Percentiles rank a stretch among this genome's conserved stretches.
Conservation (phyloP, 2,888 invertebrate genomes). For the Chloroclystis v-ata region DNA sequence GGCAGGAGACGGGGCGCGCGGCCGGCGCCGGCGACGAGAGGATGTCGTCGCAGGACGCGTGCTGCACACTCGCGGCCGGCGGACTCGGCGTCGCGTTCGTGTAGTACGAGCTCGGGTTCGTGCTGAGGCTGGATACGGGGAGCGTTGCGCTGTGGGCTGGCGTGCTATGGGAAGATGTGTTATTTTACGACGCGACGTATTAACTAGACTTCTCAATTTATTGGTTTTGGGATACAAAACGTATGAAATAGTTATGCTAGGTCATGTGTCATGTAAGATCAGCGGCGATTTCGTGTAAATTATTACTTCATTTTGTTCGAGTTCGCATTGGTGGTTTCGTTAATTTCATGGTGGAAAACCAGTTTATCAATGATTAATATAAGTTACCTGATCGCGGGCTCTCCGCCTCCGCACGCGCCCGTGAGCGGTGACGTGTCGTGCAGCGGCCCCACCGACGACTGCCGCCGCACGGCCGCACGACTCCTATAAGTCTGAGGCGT, state of each 20-base stretch:
- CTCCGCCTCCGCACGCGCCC: constrained; percentile 43
- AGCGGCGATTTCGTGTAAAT: no score
- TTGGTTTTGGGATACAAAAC: no score
- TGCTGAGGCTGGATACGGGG: constrained; percentile 76
- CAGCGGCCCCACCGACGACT: constrained; percentile 80
- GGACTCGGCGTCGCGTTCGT: constrained; percentile 80
- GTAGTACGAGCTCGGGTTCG: constrained; percentile 78
- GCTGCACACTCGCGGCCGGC: constrained; percentile 56
- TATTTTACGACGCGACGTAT: no score
- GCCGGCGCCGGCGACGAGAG: constrained; percentile 56
- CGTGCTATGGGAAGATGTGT: constrained; percentile 57
- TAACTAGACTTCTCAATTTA: no score
- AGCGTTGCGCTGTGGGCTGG: constrained; percentile 70
- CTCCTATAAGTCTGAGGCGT: constrained; percentile 80
- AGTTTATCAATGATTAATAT: no score
- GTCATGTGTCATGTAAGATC: no score
- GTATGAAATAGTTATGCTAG: no score
- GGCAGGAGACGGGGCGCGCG: constrained; percentile 59
- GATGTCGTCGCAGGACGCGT: constrained; percentile 71
- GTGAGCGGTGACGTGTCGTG: constrained; percentile 75
- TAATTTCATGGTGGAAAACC: no score
- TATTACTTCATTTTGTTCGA: no score
- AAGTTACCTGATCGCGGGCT: no score
- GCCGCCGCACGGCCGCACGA: constrained; percentile 78
- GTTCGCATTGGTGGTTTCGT: no score